These are phyloP conservation scores for Coecobrya sp. DNA, from an alignment of 2,888 invertebrate genomes.

Conservation along the genomic window DNA sequence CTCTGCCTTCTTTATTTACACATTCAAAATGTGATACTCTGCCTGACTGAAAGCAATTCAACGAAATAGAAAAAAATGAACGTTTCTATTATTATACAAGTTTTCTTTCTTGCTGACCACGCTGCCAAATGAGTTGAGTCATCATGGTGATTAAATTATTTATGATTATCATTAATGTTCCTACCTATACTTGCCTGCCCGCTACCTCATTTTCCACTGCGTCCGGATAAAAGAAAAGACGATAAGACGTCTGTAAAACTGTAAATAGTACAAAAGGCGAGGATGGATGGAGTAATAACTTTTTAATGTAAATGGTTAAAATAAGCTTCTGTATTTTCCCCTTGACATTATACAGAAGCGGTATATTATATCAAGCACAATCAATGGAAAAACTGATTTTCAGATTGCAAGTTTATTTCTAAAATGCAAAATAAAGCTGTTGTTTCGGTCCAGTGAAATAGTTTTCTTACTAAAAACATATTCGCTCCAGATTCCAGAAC, in stretches of 20 bases:
- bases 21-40: background rate
- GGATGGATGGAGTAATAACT: background rate
- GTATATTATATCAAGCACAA: too few species aligned
- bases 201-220: conserved; percentile 53
- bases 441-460: too few species aligned
- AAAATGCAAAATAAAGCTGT: too few species aligned
- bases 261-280: background rate
- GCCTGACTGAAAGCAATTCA: background rate
- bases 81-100: conserved; percentile 6
- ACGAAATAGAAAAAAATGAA: too few species aligned
- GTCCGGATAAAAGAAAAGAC: background rate
- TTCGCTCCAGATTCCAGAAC: too few species aligned
- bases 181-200: background rate
- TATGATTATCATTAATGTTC: conserved; percentile 13
- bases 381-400: too few species aligned
- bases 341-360: too few species aligned
- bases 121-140: conserved; percentile 74
- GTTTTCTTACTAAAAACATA: too few species aligned
- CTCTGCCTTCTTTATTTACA: background rate
- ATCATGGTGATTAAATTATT: conserved; percentile 78
- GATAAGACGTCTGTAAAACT: background rate
- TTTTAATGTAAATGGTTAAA: too few species aligned
- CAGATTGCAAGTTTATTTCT: too few species aligned
- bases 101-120: conserved; percentile 51
- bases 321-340: too few species aligned